Base-by-base conservation (phyloP, 2,888 invertebrate genomes). In the Spialia ferax region DNA sequence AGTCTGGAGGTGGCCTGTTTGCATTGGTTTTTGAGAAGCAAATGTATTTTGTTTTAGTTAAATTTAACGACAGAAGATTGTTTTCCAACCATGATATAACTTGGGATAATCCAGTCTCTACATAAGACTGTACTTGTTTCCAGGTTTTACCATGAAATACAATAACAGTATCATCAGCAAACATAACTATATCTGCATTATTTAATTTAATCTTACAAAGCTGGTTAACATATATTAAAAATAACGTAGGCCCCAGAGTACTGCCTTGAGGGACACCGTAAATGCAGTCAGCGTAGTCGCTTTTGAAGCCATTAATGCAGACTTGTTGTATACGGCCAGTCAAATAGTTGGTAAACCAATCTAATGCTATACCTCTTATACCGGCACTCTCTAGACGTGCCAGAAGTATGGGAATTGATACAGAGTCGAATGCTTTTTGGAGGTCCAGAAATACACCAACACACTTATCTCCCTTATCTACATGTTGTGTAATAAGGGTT, bases 351-450 rank as follows among this genome's bases (percentile, higher is more conserved):
- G 20, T 11, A 23, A 52, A 52, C 52, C 52, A 52, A 13, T 52
- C 5, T 1, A 10, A 23, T 3, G 11, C 23, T 3, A 2, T 52
- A 13, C 52, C 52, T 23, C 52, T 52, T 3, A 52, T 13, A 13
- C 52, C 52, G 1, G 23, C 23, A n/a, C 23, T 52, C 52, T 52
- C 52, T 13, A 52, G 11, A 11, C 52, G 52, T 13, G 52, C 8
- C 6, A 52, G 6, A 23, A 52, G 52, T 13, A 52, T 52, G 2
- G 6, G 6, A 23, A 23, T 52, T 1, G 52, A 52, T 1, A 52
- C 52, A 13, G 52, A 23, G 13, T 52, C 52, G 23, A 52, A 52
- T 11, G 52, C 52, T 23, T 52, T 52, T 52, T 52, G 22, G 1
- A 52, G 7, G 18, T 52, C 52, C 13, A 52, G 6, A 8, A 52